phyloP scores from a whole-genome alignment of 2,797 vertebrate species.

The Remorina albescens region DNA sequence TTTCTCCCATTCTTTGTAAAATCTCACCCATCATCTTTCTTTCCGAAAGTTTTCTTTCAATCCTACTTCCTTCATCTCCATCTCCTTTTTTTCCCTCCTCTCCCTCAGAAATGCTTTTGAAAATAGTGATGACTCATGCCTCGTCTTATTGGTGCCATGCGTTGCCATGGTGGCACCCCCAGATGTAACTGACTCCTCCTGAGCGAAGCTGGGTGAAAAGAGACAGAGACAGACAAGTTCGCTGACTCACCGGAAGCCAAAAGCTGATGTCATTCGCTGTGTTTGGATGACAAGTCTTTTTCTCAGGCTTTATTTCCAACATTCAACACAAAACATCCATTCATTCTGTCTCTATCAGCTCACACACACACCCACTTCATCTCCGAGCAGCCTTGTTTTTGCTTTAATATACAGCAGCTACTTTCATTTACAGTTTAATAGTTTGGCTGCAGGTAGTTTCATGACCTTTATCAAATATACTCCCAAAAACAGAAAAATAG shows the following conservation, averaged over 20 bases:
- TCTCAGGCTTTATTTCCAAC: slow-evolving; percentile 28
- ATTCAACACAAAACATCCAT: slow-evolving; percentile 23
- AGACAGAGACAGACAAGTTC: slow-evolving; percentile 27
- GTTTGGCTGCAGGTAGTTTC: slow-evolving; percentile 8
- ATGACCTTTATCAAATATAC: slow-evolving; percentile 21
- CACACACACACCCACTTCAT: slow-evolving; percentile 2
- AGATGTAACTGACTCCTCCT: slow-evolving; percentile 75
- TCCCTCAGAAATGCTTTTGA: slow-evolving; percentile 38
- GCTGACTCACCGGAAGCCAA: slow-evolving; percentile 71
- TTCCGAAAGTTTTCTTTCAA: neutral
- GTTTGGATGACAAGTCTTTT: slow-evolving; percentile 31
- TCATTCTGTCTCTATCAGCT: neutral
- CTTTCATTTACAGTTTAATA: slow-evolving; percentile 1
- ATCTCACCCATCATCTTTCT: neutral
- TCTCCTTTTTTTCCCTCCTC: neutral
- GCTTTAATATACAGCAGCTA: neutral
- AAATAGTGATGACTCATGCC: slow-evolving; percentile 81
- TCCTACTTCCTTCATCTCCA: neutral
- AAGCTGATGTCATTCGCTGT: slow-evolving; percentile 73
- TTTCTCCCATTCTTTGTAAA: neutral
- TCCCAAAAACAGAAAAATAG: neutral
- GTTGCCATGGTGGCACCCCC: slow-evolving; percentile 79
- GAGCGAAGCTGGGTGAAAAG: slow-evolving; percentile 49
- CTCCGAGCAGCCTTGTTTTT: neutral
- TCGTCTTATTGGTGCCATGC: slow-evolving; percentile 63